phyloP scores from a whole-genome alignment of 2,888 invertebrate species.

The Lutraria lutraria region DNA sequence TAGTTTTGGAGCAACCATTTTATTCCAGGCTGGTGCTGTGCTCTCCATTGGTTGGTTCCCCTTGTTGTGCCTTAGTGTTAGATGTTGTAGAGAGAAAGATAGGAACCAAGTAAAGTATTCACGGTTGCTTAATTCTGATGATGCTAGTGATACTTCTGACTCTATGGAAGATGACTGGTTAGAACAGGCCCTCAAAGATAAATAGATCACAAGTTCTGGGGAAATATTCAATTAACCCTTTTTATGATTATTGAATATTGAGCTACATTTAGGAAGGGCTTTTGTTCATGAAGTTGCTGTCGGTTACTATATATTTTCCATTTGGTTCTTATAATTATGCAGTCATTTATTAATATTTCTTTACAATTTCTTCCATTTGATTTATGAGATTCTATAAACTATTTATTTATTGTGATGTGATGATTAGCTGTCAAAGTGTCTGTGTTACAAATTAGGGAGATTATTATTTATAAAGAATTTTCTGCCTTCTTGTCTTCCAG shows the following conservation, averaged over 20 bases:
- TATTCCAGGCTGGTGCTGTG: constrained; percentile 80
- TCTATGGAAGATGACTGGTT: constrained; percentile 83
- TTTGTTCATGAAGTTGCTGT: not conserved
- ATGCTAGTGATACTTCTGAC: constrained; percentile 72
- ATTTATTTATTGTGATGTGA: not conserved
- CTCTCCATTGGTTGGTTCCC: constrained; percentile 77
- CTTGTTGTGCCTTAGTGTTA: constrained; percentile 73
- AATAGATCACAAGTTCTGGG: not conserved
- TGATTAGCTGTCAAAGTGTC: not conserved
- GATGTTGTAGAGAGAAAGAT: constrained; percentile 77
- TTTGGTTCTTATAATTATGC: not conserved
- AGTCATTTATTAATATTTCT: not conserved
- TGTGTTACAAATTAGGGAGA: not conserved
- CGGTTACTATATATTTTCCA: not conserved
- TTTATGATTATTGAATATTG: not conserved
- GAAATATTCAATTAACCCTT: not conserved
- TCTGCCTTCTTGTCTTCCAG: not conserved
- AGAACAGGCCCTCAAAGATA: constrained; percentile 82
- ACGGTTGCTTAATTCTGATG: constrained; percentile 79
- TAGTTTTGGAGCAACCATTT: constrained; percentile 74
- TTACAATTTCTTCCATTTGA: not conserved
- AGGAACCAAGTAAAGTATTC: constrained; percentile 78
- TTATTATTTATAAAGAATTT: not conserved
- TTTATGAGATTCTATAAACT: not conserved
- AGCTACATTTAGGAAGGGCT: not conserved